Percentiles rank a stretch among this genome's conserved stretches.
Evolutionary conservation across 2,888 invertebrate species (phyloP).

Genomic region (Pyrochroa serraticornis): DNA sequence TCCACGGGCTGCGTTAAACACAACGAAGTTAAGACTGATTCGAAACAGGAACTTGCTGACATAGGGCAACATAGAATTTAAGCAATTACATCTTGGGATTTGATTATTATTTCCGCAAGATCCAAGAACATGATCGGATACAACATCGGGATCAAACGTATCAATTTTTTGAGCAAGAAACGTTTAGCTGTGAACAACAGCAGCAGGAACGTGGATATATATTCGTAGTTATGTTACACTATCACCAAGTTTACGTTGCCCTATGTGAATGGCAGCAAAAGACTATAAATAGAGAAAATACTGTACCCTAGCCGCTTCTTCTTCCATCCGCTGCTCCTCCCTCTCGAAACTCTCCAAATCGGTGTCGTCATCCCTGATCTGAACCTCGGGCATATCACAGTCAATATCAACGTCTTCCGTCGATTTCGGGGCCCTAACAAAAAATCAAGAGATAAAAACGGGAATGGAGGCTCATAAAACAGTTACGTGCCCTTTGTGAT

Average conservation of each 20-base stretch:
- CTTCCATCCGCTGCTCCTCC: constrained; percentile 61
- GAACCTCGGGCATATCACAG: constrained; percentile 56
- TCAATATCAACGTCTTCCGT: constrained; percentile 47
- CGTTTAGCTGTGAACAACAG: neutral
- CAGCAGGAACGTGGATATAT: too few species aligned
- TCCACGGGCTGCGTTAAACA: constrained; percentile 51
- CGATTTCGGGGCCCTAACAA: constrained; percentile 41
- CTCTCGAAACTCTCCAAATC: constrained; percentile 62
- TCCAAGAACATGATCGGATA: too few species aligned
- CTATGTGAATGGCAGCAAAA: neutral
- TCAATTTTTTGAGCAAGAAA: neutral
- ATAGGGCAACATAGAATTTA: constrained; percentile 1
- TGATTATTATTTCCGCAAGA: neutral
- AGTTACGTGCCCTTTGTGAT: constrained; percentile 8
- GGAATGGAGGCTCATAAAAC: neutral
- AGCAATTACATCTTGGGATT: neutral
- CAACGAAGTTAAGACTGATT: too few species aligned
- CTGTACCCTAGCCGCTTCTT: constrained; percentile 58
- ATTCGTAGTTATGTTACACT: too few species aligned
- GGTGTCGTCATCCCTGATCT: constrained; percentile 53
- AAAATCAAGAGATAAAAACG: constrained; percentile 4
- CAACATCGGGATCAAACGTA: too few species aligned
- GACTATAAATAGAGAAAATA: neutral
- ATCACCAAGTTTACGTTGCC: too few species aligned
- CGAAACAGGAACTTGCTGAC: neutral